Percentiles rank a stretch among this genome's conserved stretches.
These are phyloP conservation scores for Tetranychus truncatus DNA, from an alignment of 2,888 invertebrate species.

Conservation along the genomic window DNA sequence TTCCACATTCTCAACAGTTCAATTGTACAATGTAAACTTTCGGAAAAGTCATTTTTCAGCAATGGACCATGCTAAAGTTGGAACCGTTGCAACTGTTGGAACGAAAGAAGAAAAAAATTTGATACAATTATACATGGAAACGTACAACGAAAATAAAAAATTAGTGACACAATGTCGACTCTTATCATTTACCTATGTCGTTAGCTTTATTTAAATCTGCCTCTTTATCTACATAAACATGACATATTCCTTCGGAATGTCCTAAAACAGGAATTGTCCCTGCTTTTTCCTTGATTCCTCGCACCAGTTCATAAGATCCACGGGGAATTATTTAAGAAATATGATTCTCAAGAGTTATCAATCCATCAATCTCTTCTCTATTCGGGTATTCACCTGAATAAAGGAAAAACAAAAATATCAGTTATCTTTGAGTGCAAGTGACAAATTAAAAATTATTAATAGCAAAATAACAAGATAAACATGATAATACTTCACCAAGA, in stretches of 20 bases:
- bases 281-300: slow-evolving; percentile 64
- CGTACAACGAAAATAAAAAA: not conserved
- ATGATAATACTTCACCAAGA: too few relatives aligned
- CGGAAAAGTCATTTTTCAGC: slow-evolving; percentile 53
- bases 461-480: too few relatives aligned
- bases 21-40: slow-evolving; percentile 75
- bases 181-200: slow-evolving; percentile 44
- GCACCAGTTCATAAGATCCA: slow-evolving; percentile 79
- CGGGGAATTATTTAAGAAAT: slow-evolving; percentile 94
- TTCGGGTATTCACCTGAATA: slow-evolving; percentile 55
- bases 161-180: not conserved
- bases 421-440: not conserved
- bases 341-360: slow-evolving; percentile 80
- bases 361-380: slow-evolving; percentile 88
- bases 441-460: not conserved
- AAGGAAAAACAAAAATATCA: too few relatives aligned
- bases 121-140: not conserved
- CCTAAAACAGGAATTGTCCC: slow-evolving; percentile 78
- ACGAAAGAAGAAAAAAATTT: not conserved
- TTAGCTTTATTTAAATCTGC: slow-evolving; percentile 66
- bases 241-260: slow-evolving; percentile 94
- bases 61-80: slow-evolving; percentile 80
- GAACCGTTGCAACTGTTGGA: slow-evolving; percentile 56
- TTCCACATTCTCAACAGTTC: slow-evolving; percentile 73
- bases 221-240: slow-evolving; percentile 85